Evolutionary conservation across 2,888 invertebrate species (phyloP).

Genomic region (Desoria tigrina): DNA sequence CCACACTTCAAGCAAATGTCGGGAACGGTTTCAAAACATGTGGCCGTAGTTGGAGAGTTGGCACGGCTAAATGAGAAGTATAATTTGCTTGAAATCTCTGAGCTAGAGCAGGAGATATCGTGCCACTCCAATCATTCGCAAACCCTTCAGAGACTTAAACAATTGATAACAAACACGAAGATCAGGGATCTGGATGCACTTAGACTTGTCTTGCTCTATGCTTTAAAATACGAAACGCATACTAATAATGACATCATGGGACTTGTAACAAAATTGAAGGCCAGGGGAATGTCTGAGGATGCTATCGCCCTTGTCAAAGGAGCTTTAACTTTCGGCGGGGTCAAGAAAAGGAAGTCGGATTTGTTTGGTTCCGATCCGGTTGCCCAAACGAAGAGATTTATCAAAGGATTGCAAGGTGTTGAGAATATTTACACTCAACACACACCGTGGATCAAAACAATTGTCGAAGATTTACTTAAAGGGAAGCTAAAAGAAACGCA

Average conservation of each 20-base stretch:
- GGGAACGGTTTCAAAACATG: slow-evolving; percentile 95
- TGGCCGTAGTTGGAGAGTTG: slow-evolving; percentile 93
- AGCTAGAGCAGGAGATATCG: slow-evolving; percentile 88
- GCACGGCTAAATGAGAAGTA: slow-evolving; percentile 77
- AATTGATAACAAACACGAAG: slow-evolving; percentile 69
- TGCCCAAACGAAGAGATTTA: slow-evolving; percentile 50
- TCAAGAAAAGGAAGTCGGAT: slow-evolving; percentile 51
- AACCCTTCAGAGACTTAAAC: slow-evolving; percentile 70
- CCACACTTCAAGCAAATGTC: slow-evolving; percentile 82
- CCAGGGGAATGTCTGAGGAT: slow-evolving; percentile 68
- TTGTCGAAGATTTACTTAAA: slow-evolving; percentile 84
- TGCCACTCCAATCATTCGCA: slow-evolving; percentile 66
- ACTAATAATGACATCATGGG: slow-evolving; percentile 78
- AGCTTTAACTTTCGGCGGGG: slow-evolving; percentile 50
- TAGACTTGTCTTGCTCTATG: slow-evolving; percentile 88
- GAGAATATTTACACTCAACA: slow-evolving; percentile 99
- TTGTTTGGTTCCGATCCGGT: slow-evolving; percentile 52
- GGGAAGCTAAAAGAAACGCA: slow-evolving; percentile 82
- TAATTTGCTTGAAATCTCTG: slow-evolving; percentile 84
- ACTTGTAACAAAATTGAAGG: slow-evolving; percentile 72
- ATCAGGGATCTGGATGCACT: slow-evolving; percentile 77
- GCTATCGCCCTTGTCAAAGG: slow-evolving; percentile 54
- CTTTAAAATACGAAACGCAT: slow-evolving; percentile 88
- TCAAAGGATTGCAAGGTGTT: slow-evolving; percentile 82
- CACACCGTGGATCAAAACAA: slow-evolving; percentile 84